Percentiles rank a stretch among this genome's conserved stretches.
phyloP scores from a whole-genome alignment of 2,797 vertebrate genomes.

The Enteromius fasciolatus region DNA sequence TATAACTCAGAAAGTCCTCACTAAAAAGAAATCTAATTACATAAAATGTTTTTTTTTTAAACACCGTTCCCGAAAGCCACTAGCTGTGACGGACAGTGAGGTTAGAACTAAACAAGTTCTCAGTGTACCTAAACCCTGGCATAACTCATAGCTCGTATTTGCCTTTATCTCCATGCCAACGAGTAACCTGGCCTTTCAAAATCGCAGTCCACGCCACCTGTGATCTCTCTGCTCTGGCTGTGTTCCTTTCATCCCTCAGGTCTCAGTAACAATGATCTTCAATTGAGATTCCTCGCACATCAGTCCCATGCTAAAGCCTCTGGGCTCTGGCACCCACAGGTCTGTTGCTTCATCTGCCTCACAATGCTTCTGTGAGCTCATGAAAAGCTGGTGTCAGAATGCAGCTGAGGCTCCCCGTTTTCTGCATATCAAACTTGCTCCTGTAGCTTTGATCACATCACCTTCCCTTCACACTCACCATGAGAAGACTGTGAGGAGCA shows the following conservation, averaged over 20 bases:
- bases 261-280: constrained; percentile 61
- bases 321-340: constrained; percentile 57
- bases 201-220: constrained; percentile 46
- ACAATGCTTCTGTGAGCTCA: constrained; percentile 59
- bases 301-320: constrained; percentile 59
- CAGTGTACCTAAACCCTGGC: constrained; percentile 19
- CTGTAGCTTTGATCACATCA: constrained; percentile 64
- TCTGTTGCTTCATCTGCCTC: constrained; percentile 62
- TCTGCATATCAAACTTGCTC: constrained; percentile 63
- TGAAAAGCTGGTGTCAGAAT: constrained; percentile 56
- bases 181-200: constrained; percentile 32
- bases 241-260: constrained; percentile 59
- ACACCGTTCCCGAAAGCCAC: not conserved
- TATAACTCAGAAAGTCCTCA: not conserved
- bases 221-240: constrained; percentile 58
- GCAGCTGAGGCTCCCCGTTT: constrained; percentile 52
- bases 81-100: not conserved
- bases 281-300: constrained; percentile 65
- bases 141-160: constrained; percentile 8
- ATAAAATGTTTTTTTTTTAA: not conserved
- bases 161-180: constrained; percentile 39
- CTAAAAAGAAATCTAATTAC: not conserved
- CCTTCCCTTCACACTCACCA: constrained; percentile 44
- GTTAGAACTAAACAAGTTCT: constrained; percentile 33
- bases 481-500: constrained; percentile 34